Evolutionary conservation across 2,888 invertebrate species (phyloP).

Genomic region (Heliconius ethilla): DNA sequence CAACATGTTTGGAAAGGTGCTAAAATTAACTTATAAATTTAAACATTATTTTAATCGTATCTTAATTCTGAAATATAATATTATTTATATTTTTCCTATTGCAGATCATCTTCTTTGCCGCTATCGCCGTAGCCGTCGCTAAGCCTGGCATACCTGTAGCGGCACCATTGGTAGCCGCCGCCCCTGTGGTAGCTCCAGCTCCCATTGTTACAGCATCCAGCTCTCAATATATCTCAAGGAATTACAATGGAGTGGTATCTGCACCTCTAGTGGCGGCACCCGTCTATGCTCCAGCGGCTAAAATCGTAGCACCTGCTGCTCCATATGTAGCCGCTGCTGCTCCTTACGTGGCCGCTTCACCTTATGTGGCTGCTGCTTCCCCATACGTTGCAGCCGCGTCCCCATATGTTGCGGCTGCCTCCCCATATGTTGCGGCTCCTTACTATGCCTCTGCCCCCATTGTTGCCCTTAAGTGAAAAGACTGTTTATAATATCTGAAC

Average conservation of each 20-base stretch:
- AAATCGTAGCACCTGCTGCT: slow-evolving; percentile 48
- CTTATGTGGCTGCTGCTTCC: slow-evolving; percentile 58
- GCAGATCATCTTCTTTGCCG: slow-evolving; percentile 67
- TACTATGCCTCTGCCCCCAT: slow-evolving; percentile 61
- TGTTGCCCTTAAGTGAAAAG: slow-evolving; percentile 56
- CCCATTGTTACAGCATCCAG: slow-evolving; percentile 85
- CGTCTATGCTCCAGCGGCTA: slow-evolving; percentile 53
- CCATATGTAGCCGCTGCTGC: slow-evolving; percentile 46
- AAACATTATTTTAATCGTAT: background rate
- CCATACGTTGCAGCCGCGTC: slow-evolving; percentile 57
- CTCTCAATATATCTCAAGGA: slow-evolving; percentile 84
- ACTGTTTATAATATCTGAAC: background rate
- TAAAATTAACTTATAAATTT: background rate
- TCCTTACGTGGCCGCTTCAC: slow-evolving; percentile 52
- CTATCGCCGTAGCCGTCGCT: slow-evolving; percentile 62
- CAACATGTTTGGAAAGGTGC: slow-evolving; percentile 68
- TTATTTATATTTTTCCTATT: slow-evolving; percentile 35
- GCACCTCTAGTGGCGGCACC: slow-evolving; percentile 66
- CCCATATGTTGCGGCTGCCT: slow-evolving; percentile 49
- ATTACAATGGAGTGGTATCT: slow-evolving; percentile 81
- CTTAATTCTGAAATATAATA: background rate
- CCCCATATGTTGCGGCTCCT: slow-evolving; percentile 53
- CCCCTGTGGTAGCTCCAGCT: slow-evolving; percentile 67
- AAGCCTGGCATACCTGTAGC: slow-evolving; percentile 64
- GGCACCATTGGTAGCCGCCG: slow-evolving; percentile 58